A percentile compares a stretch with the other conserved stretches of the same genome.
Conservation (phyloP, 2,888 invertebrate species). For the Coleophora flavipennella region DNA sequence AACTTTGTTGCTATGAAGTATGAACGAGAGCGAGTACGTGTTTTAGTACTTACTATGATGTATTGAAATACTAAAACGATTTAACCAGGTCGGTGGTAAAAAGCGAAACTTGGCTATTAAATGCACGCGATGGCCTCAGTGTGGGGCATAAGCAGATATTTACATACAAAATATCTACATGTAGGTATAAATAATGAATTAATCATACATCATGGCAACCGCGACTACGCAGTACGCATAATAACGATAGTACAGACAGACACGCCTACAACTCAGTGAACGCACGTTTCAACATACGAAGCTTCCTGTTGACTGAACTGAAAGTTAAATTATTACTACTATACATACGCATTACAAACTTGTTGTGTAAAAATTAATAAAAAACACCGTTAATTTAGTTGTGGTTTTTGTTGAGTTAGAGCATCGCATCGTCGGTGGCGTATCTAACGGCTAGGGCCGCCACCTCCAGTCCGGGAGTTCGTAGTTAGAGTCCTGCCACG, state of each 20-base stretch:
- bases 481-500: no score
- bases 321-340: neutral
- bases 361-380: no score
- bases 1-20: no score
- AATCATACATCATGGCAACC: conserved; percentile 25
- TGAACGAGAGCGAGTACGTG: no score
- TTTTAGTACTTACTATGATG: no score
- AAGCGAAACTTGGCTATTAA: conserved; percentile 37
- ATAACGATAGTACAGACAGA: conserved; percentile 38
- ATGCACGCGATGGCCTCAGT: conserved; percentile 42
- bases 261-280: conserved; percentile 50
- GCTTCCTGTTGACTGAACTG: conserved; percentile 50
- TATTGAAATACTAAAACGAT: neutral
- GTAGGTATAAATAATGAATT: no score
- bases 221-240: conserved; percentile 47
- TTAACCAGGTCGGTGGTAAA: conserved; percentile 20
- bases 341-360: neutral
- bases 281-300: conserved; percentile 39
- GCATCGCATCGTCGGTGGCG: no score
- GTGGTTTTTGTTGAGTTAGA: no score
- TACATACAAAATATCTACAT: neutral
- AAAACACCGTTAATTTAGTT: neutral
- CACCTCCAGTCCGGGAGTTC: no score
- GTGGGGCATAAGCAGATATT: conserved; percentile 18
- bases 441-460: no score